Conservation (phyloP, 2,113 vertebrate species). For the Candoia aspera region DNA sequence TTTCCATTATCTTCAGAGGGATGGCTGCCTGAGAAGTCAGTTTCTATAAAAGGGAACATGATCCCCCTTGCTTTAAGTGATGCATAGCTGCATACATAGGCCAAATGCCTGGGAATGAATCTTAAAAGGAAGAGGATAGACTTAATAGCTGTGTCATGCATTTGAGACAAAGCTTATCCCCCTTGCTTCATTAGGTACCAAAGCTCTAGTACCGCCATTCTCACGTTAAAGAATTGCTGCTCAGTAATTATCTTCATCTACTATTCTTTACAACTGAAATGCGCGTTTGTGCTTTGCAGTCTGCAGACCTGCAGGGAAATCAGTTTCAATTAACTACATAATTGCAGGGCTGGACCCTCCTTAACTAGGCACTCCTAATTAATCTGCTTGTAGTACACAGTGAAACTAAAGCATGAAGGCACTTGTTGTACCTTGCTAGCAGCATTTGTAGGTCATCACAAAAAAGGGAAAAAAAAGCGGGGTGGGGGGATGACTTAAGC, state of each 20-base stretch:
- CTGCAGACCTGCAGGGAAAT: not conserved
- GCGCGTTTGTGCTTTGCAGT: not conserved
- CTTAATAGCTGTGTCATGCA: not conserved
- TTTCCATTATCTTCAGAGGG: not conserved
- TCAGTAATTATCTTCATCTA: not conserved
- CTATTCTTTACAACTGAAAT: not conserved
- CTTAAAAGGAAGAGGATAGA: not conserved
- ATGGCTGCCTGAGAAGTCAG: not conserved
- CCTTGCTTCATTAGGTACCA: constrained; percentile 16
- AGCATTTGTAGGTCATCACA: not conserved
- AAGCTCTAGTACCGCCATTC: not conserved
- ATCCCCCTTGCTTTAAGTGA: constrained; percentile 5
- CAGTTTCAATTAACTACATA: constrained; percentile 15
- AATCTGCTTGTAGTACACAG: not conserved
- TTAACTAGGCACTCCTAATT: constrained; percentile 16
- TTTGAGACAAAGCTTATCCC: not conserved
- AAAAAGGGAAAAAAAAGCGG: not conserved
- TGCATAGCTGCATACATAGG: not conserved
- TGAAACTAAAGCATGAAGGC: not conserved
- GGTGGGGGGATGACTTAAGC: not conserved
- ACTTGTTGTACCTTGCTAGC: not conserved
- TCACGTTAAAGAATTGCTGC: not conserved
- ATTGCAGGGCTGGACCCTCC: not conserved
- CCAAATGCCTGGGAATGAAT: not conserved
- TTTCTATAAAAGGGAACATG: not conserved